A percentile compares a stretch with the other conserved stretches of the same genome.
phyloP scores from a whole-genome alignment of 2,888 invertebrate genomes.

The Aporophyla nigra region DNA sequence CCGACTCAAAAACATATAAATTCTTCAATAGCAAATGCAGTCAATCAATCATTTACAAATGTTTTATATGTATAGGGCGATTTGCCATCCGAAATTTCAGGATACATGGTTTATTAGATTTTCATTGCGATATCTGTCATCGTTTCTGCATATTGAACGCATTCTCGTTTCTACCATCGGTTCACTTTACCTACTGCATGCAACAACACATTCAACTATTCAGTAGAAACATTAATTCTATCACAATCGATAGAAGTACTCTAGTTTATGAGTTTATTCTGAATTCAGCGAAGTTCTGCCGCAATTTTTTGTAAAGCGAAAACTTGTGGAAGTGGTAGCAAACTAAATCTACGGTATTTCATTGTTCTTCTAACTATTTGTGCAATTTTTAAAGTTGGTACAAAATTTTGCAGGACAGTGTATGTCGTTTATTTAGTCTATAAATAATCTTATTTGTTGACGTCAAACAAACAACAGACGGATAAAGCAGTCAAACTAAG shows the following conservation, averaged over 20 bases:
- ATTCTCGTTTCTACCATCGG: too few species aligned
- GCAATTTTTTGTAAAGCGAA: background rate
- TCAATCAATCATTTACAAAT: too few species aligned
- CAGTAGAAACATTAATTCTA: conserved; percentile 26
- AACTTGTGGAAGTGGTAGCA: conserved; percentile 2
- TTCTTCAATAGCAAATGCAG: too few species aligned
- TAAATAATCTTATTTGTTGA: background rate
- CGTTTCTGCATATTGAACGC: too few species aligned
- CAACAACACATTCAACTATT: conserved; percentile 12
- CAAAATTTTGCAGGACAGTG: too few species aligned
- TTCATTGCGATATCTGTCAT: too few species aligned
- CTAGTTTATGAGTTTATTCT: conserved; percentile 18
- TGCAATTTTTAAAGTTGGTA: too few species aligned
- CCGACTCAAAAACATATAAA: too few species aligned
- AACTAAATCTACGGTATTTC: background rate
- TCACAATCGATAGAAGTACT: conserved; percentile 20
- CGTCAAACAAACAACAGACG: background rate
- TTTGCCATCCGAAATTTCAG: too few species aligned
- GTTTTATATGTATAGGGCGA: too few species aligned
- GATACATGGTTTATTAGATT: too few species aligned
- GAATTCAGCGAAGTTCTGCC: conserved; percentile 9
- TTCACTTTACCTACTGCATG: conserved; percentile 6
- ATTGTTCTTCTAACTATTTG: background rate
- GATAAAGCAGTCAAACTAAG: background rate
- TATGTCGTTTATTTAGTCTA: background rate